Percentiles rank a stretch among this genome's conserved stretches.
Evolutionary conservation across 2,888 invertebrate genomes (phyloP).

Genomic region (Buathra laborator): DNA sequence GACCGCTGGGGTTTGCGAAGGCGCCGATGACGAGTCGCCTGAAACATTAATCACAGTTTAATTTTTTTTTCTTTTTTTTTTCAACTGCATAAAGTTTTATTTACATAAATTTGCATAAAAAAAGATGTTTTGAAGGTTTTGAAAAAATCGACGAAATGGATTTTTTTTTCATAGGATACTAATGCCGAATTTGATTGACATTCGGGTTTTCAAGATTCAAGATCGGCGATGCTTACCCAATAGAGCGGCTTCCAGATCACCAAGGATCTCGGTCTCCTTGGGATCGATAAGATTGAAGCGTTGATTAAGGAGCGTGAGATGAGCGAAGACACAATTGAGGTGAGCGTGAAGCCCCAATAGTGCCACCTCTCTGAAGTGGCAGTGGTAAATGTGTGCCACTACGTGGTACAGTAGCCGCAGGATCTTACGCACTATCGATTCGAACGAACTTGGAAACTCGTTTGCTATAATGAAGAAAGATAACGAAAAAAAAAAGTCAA

Average conservation of each 20-base stretch:
- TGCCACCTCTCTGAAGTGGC: conserved; percentile 98
- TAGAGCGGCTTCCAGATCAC: conserved; percentile 95
- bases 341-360: conserved; percentile 97
- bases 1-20: conserved; percentile 82
- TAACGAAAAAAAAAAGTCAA: background rate
- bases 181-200: background rate
- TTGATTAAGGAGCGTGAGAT: conserved; percentile 94
- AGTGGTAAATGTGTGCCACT: conserved; percentile 98
- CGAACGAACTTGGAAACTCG: conserved; percentile 97
- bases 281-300: conserved; percentile 97
- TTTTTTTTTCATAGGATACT: background rate
- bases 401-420: conserved; percentile 98
- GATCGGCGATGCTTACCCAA: conserved; percentile 77
- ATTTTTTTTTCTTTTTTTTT: background rate
- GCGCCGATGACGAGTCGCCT: conserved; percentile 83
- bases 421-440: conserved; percentile 97
- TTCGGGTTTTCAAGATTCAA: background rate
- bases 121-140: no score
- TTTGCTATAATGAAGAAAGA: conserved; percentile 88
- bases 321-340: conserved; percentile 98
- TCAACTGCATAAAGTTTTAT: no score
- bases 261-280: conserved; percentile 97
- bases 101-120: background rate
- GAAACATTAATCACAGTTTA: conserved; percentile 55
- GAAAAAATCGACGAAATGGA: no score